Conservation (phyloP, 2,113 vertebrate genomes). For the Sigmodon hispidus region DNA sequence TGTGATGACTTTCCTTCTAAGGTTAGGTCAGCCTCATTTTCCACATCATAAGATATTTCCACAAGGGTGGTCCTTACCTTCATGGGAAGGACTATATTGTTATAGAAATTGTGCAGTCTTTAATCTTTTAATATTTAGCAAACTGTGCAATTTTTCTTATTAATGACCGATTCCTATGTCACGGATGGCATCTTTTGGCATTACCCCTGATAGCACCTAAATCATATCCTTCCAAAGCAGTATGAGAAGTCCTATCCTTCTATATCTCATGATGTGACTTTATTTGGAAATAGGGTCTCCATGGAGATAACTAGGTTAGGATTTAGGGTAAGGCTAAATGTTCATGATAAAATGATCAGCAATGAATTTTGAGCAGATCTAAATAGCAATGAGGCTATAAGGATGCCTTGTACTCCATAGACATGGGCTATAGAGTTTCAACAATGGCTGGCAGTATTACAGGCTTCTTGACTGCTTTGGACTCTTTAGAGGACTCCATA, state of each 20-base stretch:
- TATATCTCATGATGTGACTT: background rate
- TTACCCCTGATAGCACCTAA: background rate
- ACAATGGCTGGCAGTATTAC: background rate
- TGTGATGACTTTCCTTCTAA: background rate
- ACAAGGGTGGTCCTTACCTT: background rate
- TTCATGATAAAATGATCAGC: background rate
- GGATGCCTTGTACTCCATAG: background rate
- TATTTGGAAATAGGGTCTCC: conserved; percentile 24
- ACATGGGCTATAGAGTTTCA: background rate
- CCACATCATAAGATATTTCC: background rate
- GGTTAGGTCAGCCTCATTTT: background rate
- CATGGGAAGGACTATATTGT: background rate
- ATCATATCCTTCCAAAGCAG: background rate
- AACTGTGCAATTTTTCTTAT: background rate
- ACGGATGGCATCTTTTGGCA: background rate
- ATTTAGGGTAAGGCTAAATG: background rate
- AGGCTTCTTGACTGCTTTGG: background rate
- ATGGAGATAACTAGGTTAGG: background rate
- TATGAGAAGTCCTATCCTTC: background rate
- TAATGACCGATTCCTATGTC: background rate
- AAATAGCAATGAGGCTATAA: background rate
- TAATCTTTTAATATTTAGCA: background rate
- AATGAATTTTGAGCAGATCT: background rate
- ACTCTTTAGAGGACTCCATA: background rate
- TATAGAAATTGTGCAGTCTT: background rate